Evolutionary conservation across 2,113 vertebrate species (phyloP).

Genomic region (Todiramphus saurophagus): DNA sequence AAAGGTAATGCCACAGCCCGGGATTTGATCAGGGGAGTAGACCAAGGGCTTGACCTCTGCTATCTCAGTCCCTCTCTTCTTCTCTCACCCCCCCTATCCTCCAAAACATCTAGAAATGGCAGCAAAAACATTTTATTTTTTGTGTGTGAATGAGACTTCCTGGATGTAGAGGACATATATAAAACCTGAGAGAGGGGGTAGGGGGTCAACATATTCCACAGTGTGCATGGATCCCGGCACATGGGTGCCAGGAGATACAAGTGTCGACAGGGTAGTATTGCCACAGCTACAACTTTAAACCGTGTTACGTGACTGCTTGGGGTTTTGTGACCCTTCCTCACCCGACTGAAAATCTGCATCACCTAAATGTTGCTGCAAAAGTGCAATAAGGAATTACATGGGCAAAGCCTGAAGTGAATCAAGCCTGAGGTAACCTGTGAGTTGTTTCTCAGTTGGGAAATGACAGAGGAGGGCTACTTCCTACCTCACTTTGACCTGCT

Average conservation of each 20-base stretch:
- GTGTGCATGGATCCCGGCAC: rapidly evolving
- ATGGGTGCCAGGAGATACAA: neutral
- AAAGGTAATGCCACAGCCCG: neutral
- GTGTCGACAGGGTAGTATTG: neutral
- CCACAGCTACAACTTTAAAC: neutral
- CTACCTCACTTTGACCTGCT: neutral
- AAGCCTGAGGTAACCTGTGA: neutral
- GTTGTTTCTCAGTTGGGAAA: neutral
- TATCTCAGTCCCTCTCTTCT: neutral
- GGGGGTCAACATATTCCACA: neutral
- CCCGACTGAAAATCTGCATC: rapidly evolving
- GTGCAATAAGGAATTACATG: neutral
- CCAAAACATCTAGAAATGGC: neutral
- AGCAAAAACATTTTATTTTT: neutral
- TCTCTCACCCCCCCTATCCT: neutral
- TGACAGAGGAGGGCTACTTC: neutral
- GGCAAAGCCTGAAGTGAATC: neutral
- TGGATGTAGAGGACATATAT: neutral
- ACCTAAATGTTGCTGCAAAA: neutral
- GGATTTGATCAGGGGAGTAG: constrained; percentile 11
- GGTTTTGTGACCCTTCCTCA: neutral
- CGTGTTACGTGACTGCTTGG: neutral
- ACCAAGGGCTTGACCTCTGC: constrained; percentile 29
- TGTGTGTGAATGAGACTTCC: neutral
- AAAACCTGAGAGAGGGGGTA: neutral